A percentile compares a stretch with the other conserved stretches of the same genome.
These are phyloP conservation scores for Teinopalpus imperialis DNA, from an alignment of 2,888 invertebrate genomes.

Conservation along the genomic window DNA sequence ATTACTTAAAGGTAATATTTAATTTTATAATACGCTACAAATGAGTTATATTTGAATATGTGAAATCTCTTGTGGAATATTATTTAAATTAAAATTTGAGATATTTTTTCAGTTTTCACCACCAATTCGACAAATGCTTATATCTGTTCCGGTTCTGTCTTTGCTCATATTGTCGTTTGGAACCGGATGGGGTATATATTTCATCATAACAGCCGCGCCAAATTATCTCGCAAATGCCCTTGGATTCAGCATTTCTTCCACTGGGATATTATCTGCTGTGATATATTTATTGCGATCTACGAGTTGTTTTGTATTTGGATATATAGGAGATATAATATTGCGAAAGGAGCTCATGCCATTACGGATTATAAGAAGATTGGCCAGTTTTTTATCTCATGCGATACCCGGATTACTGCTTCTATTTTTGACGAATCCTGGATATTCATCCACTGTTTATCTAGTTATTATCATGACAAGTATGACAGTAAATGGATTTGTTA, in stretches of 20 bases:
- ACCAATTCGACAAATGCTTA: conserved; percentile 75
- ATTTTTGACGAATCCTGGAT: conserved; percentile 64
- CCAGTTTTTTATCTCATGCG: conserved; percentile 70
- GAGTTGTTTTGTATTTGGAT: conserved; percentile 31
- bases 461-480: conserved; percentile 77
- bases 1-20: no score
- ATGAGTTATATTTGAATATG: no score
- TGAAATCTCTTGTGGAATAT: no score
- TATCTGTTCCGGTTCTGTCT: conserved; percentile 83
- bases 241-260: conserved; percentile 70
- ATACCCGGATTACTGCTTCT: conserved; percentile 52
- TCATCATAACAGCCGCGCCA: conserved; percentile 84
- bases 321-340: conserved; percentile 41
- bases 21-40: no score
- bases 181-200: conserved; percentile 84
- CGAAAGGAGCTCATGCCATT: conserved; percentile 26
- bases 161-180: conserved; percentile 82
- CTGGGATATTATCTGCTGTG: conserved; percentile 33
- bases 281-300: conserved; percentile 33
- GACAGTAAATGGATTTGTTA: conserved; percentile 75
- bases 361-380: conserved; percentile 70
- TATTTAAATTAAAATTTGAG: no score
- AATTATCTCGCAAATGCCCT: conserved; percentile 83
- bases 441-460: conserved; percentile 66
- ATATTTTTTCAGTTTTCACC: conserved; percentile 63